Conservation (phyloP, 2,113 vertebrate genomes). For the Manacus vitellinus region DNA sequence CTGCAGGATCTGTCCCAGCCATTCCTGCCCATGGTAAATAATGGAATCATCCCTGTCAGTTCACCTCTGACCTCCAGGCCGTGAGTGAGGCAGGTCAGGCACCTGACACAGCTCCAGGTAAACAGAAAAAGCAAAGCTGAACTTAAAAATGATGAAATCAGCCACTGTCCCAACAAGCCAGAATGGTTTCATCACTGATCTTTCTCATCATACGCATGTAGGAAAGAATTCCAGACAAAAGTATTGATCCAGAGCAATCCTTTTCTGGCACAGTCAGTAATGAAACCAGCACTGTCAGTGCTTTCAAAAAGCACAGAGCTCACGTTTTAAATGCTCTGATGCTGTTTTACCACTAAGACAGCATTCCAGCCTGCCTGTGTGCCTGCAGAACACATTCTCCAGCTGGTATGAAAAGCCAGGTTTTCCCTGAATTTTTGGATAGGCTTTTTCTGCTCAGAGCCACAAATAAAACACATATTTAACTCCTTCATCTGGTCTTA, state of each 20-base stretch:
- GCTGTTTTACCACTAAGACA: not conserved
- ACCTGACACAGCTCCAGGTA: not conserved
- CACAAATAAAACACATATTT: not conserved
- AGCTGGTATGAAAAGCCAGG: not conserved
- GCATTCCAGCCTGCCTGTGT: not conserved
- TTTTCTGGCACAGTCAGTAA: not conserved
- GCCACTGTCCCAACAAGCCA: not conserved
- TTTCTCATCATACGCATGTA: not conserved
- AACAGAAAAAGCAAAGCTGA: not conserved
- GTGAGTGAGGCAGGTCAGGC: not conserved
- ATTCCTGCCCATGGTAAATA: accelerated
- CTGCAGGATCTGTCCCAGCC: not conserved
- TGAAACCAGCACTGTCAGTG: not conserved
- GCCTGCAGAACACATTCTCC: not conserved
- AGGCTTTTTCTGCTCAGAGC: not conserved
- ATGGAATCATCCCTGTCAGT: not conserved
- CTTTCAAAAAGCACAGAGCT: not conserved
- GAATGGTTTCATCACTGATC: not conserved
- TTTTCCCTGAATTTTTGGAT: not conserved
- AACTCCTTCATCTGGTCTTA: not conserved
- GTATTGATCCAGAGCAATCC: not conserved
- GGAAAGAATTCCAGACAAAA: not conserved
- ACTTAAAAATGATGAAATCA: not conserved
- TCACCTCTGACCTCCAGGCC: not conserved
- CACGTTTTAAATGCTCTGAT: not conserved